These are phyloP conservation scores for Dexiosoma caninum DNA, from an alignment of 2,888 invertebrate species.

Conservation along the genomic window DNA sequence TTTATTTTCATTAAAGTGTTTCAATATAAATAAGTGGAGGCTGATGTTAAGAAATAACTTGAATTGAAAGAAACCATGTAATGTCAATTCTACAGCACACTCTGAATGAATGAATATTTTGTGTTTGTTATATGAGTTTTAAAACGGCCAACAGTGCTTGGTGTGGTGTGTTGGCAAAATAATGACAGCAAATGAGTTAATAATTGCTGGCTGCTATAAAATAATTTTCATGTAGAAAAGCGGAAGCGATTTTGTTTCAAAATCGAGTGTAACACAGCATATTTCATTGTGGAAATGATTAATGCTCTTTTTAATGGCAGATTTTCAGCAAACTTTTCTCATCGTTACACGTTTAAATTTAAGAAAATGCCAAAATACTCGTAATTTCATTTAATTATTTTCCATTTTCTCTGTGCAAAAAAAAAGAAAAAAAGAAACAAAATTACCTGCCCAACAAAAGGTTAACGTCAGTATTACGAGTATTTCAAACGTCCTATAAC, in stretches of 20 bases:
- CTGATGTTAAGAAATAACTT: background rate
- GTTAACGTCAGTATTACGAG: constrained; percentile 57
- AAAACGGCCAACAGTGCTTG: too few species aligned
- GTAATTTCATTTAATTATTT: too few species aligned
- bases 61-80: too few species aligned
- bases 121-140: too few species aligned
- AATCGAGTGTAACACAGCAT: too few species aligned
- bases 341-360: too few species aligned
- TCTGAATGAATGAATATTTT: too few species aligned
- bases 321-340: too few species aligned
- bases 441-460: constrained; percentile 45
- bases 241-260: constrained; percentile 13
- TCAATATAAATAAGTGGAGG: constrained; percentile 21
- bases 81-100: constrained; percentile 6
- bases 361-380: too few species aligned
- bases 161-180: constrained; percentile 33
- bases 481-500: background rate
- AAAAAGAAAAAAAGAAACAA: too few species aligned
- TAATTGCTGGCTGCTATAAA: constrained; percentile 46
- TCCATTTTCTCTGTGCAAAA: too few species aligned
- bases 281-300: too few species aligned
- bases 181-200: constrained; percentile 59
- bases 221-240: background rate
- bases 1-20: constrained; percentile 12
- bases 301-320: constrained; percentile 36